phyloP scores from a whole-genome alignment of 30 jellyfish, hydroid and myxozoan genomes.

The Aurelia aurita complex sp. Pacific region DNA sequence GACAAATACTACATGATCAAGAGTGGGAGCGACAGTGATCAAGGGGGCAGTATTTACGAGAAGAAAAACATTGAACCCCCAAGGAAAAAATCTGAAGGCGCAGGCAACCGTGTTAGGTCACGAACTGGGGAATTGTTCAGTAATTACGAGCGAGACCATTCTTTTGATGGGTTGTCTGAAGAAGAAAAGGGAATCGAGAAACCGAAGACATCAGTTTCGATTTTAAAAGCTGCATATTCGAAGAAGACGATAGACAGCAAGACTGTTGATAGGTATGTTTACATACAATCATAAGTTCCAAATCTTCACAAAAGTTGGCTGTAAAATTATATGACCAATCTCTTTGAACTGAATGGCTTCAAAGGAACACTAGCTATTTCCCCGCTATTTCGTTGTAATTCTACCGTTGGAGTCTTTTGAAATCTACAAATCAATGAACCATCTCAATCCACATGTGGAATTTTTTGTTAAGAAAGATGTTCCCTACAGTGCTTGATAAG shows the following conservation, averaged over 20 bases:
- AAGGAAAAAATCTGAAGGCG: slow-evolving; percentile 56
- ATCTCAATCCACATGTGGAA: no score
- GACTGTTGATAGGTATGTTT: slow-evolving; percentile 22
- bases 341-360: no score
- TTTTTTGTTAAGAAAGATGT: no score
- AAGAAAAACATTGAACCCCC: slow-evolving; percentile 62
- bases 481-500: no score
- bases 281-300: no score
- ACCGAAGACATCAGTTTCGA: slow-evolving; percentile 51
- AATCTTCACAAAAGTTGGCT: no score
- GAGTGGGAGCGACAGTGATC: slow-evolving; percentile 15
- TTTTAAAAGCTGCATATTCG: slow-evolving; percentile 51
- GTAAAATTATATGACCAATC: no score
- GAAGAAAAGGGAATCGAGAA: slow-evolving; percentile 20
- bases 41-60: slow-evolving; percentile 34
- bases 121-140: slow-evolving; percentile 62
- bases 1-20: slow-evolving; percentile 20
- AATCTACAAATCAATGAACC: no score
- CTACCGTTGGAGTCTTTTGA: no score
- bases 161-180: slow-evolving; percentile 40
- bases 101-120: slow-evolving; percentile 60
- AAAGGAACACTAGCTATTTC: no score
- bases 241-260: slow-evolving; percentile 19
- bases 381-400: no score
- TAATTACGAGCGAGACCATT: slow-evolving; percentile 57